Evolutionary conservation across 2,113 vertebrate species (phyloP), one percentile per base, ranked within the genome.

Genomic region (Indicator indicator): DNA sequence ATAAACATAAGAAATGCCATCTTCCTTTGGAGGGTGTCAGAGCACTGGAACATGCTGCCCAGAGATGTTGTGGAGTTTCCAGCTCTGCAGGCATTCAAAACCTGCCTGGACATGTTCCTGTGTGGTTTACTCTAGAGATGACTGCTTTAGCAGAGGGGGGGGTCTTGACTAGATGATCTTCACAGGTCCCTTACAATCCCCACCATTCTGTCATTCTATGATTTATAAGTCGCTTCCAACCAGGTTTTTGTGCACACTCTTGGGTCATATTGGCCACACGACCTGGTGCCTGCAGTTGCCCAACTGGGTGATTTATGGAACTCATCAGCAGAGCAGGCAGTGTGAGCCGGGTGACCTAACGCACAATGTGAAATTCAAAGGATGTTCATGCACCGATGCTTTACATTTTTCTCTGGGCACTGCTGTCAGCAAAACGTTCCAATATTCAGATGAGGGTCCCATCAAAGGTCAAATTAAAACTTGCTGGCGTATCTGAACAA

Each of bases 401-500:
- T 91, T 82, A 60, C 83, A 74, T 94, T 94, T 85, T 80, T 82
- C 93, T 90, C 83, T 3, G 13, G 80, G 94, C 54, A 10, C 44
- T 1, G 0, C 91, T 2, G 0, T 68, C 94, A 91, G 92, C 95
- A 78, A 80, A 94, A 74, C 1, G 0, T 76, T 91, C 68, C 65
- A 8, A 16, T 59, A 79, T 91, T 93, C 84, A 89, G 82, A 88
- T 77, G 72, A 84, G 86, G 86, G 88, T 86, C 95, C 86, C 30
- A 12, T 21, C 33, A 65, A 83, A 92, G 87, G 93, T 84, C 89
- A 86, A 50, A 74, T 3, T 86, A 94, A 88, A 83, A 95, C 90
- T 56, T 58, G 60, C 95, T 84, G 71, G 69, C 74, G 3, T 65
- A 68, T 90, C 79, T 42, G 86, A 94, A 80, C 83, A 96, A 97